Conservation (phyloP, 2,888 invertebrate genomes). For the Agonum fuliginosum region DNA sequence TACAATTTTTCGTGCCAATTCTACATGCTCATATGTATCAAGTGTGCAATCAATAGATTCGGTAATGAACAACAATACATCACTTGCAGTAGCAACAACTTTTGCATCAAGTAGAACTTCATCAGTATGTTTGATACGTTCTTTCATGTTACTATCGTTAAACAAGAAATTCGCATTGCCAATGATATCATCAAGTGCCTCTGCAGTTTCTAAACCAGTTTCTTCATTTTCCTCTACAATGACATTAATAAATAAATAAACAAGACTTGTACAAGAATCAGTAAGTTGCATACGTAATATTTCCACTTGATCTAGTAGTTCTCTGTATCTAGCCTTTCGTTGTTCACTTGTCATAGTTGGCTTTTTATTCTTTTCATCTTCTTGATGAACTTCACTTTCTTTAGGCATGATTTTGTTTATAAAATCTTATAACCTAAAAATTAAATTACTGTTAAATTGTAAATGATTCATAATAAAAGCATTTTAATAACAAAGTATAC, state of each 20-base stretch:
- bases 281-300: constrained; percentile 44
- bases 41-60: constrained; percentile 70
- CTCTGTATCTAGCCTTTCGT: constrained; percentile 47
- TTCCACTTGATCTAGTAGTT: constrained; percentile 49
- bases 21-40: constrained; percentile 73
- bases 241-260: not conserved
- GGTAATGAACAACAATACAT: constrained; percentile 68
- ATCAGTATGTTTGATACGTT: constrained; percentile 68
- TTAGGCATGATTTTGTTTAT: constrained; percentile 7
- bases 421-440: constrained; percentile 3
- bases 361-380: not conserved
- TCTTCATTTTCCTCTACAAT: constrained; percentile 65
- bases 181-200: constrained; percentile 67
- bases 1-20: constrained; percentile 74
- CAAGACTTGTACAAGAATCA: not conserved
- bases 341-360: constrained; percentile 42
- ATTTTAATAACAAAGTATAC: not conserved
- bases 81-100: constrained; percentile 68
- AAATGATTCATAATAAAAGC: not conserved
- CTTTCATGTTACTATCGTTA: constrained; percentile 66
- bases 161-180: constrained; percentile 66
- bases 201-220: constrained; percentile 64
- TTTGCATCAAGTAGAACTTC: constrained; percentile 69
- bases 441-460: not conserved
- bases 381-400: not conserved